These are phyloP conservation scores for Cheirogaleus major DNA, from an alignment of 2,797 vertebrate genomes.

Conservation along the genomic window DNA sequence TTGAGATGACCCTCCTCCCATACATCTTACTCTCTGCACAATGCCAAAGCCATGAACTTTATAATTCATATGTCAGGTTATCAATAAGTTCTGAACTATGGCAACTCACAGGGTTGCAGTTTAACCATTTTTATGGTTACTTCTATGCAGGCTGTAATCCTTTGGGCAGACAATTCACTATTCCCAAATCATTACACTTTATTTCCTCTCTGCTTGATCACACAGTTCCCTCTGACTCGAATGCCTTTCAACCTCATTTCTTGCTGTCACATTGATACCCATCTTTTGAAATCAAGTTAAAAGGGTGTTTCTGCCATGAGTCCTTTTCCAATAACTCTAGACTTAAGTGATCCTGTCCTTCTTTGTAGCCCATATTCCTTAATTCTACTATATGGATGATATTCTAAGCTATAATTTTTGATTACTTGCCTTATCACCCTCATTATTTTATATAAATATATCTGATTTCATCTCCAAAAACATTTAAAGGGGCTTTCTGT, in stretches of 20 bases:
- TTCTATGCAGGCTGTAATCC: not conserved
- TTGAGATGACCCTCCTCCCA: not conserved
- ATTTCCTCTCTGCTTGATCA: not conserved
- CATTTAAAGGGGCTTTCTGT: not conserved
- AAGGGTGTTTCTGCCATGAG: not conserved
- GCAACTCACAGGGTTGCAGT: not conserved
- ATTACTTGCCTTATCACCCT: not conserved
- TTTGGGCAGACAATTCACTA: not conserved
- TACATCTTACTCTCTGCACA: not conserved
- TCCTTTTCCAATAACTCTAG: not conserved
- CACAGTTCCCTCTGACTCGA: not conserved
- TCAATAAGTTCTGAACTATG: not conserved
- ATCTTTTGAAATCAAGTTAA: slow-evolving; percentile 32
- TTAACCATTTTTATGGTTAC: not conserved
- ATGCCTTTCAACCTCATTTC: not conserved
- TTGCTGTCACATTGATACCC: not conserved
- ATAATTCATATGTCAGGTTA: not conserved
- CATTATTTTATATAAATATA: not conserved
- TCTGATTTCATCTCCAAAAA: not conserved
- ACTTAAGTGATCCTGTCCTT: not conserved
- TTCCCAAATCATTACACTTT: not conserved
- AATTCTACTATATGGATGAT: not conserved
- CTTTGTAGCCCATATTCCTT: not conserved
- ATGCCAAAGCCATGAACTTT: not conserved
- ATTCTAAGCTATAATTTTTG: not conserved